Percentiles rank a stretch among this genome's conserved stretches.
phyloP scores from a whole-genome alignment of 2,888 invertebrate genomes.

The Drosophila longiperda region DNA sequence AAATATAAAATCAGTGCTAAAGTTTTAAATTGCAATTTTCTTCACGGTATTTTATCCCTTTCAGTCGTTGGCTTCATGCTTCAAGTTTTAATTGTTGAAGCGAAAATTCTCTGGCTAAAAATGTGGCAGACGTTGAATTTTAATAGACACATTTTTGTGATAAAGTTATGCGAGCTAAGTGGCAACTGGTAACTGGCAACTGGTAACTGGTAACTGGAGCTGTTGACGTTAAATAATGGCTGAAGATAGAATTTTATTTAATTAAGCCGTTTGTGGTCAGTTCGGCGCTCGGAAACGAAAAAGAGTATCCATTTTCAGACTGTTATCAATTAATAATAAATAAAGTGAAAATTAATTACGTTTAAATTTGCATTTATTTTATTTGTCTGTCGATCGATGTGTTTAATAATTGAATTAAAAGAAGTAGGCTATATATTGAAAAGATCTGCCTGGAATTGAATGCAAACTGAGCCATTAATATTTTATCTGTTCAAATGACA shows the following conservation, averaged over 20 bases:
- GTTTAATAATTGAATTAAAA: neutral
- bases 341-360: neutral
- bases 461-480: constrained; percentile 1
- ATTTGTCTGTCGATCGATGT: neutral
- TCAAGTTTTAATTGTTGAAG: neutral
- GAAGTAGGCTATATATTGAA: neutral
- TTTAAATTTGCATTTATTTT: neutral
- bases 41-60: neutral
- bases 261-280: constrained; percentile 22
- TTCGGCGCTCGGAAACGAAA: too few relatives aligned
- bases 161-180: constrained; percentile 38
- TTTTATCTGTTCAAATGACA: constrained; percentile 10
- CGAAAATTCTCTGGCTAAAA: constrained; percentile 42
- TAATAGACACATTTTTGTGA: constrained; percentile 52
- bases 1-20: constrained; percentile 23
- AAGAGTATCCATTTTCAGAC: constrained; percentile 3
- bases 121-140: constrained; percentile 49
- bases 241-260: constrained; percentile 25
- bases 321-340: neutral
- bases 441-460: neutral
- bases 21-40: constrained; percentile 10
- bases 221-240: constrained; percentile 45
- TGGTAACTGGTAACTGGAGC: constrained; percentile 31
- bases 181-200: constrained; percentile 24
- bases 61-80: neutral